Percentiles rank a stretch among this genome's conserved stretches.
These are phyloP conservation scores for Forbesichthys agassizii DNA, from an alignment of 2,113 vertebrate genomes.

Conservation along the genomic window DNA sequence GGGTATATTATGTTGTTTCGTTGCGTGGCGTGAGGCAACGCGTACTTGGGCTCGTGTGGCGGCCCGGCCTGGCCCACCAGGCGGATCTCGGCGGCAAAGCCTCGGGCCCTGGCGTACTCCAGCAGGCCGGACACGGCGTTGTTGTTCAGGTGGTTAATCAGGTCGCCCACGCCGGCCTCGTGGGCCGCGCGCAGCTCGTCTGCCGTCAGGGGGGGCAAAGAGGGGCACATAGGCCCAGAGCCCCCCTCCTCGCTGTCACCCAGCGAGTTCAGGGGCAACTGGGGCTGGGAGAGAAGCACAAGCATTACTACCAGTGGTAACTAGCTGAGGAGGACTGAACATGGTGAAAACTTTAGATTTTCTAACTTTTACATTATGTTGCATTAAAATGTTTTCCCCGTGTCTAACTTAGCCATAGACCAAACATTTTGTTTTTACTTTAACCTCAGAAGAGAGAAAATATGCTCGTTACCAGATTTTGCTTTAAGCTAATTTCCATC, in stretches of 20 bases:
- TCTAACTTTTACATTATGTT: no score
- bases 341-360: no score
- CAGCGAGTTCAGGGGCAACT: conserved; percentile 62
- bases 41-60: conserved; percentile 92
- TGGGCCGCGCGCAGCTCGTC: conserved; percentile 77
- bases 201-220: conserved; percentile 74
- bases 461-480: no score
- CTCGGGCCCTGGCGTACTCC: conserved; percentile 91
- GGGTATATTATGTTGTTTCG: background rate
- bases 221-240: conserved; percentile 61
- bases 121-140: conserved; percentile 91
- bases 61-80: conserved; percentile 91
- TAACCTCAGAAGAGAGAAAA: no score
- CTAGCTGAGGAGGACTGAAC: background rate
- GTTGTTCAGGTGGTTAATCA: conserved; percentile 91
- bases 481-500: no score
- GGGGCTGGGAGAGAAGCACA: conserved; percentile 61
- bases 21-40: conserved; percentile 2
- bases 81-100: conserved; percentile 93
- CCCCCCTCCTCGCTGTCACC: conserved; percentile 57
- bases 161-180: conserved; percentile 83
- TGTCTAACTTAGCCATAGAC: no score
- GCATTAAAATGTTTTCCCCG: no score
- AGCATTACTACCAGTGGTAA: background rate
- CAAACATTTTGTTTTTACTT: no score